These are phyloP conservation scores for Craseonycteris thonglongyai DNA, from an alignment of 2,113 vertebrate genomes.

Conservation along the genomic window DNA sequence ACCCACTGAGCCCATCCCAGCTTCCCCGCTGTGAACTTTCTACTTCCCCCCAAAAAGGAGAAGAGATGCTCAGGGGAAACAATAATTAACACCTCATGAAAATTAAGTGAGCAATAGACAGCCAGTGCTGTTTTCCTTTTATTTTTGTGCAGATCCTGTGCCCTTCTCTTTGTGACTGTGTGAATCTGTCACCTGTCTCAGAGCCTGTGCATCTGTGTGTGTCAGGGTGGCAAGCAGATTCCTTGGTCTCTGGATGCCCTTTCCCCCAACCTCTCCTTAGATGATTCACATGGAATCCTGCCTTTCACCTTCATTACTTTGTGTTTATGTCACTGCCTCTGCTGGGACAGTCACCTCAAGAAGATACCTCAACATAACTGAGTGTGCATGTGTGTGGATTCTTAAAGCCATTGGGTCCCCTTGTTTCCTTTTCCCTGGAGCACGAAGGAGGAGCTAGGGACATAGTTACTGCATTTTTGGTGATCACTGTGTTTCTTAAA, in stretches of 20 bases:
- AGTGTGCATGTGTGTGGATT: neutral
- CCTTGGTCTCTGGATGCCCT: neutral
- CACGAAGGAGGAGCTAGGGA: neutral
- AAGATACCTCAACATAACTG: neutral
- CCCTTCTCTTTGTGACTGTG: neutral
- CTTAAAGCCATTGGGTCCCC: neutral
- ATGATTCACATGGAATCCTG: neutral
- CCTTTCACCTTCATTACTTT: neutral
- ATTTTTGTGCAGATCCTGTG: neutral
- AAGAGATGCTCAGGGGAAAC: constrained; percentile 53
- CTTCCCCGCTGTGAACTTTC: neutral
- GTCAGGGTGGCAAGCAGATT: neutral
- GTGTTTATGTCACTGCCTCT: neutral
- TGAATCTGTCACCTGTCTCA: neutral
- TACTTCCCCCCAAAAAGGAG: neutral
- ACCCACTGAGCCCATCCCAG: too few species aligned
- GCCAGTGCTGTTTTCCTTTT: constrained; percentile 4
- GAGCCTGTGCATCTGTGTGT: neutral
- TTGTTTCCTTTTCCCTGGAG: neutral
- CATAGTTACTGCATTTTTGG: neutral
- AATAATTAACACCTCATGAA: constrained; percentile 31
- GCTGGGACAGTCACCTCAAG: neutral
- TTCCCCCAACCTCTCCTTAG: neutral
- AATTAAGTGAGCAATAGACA: constrained; percentile 38
- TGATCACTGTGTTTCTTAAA: neutral